phyloP scores from a whole-genome alignment of 2,888 invertebrate species.

The Agrotis clavis region DNA sequence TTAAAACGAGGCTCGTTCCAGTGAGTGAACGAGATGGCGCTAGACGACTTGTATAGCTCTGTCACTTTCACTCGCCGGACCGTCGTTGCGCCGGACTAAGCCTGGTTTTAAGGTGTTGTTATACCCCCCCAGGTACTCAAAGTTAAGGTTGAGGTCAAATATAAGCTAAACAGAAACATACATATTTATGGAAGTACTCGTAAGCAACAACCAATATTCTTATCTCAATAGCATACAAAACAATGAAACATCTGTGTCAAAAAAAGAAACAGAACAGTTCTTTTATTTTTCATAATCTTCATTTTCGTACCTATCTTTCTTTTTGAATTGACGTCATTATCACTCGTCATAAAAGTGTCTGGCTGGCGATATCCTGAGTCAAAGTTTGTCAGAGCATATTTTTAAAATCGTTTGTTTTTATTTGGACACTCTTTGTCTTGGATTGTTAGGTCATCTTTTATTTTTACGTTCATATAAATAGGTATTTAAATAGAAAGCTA shows the following conservation, averaged over 20 bases:
- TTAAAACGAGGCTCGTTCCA: no score
- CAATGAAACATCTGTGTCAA: conserved; percentile 40
- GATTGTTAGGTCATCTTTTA: conserved; percentile 17
- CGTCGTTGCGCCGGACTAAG: no score
- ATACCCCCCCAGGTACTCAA: not conserved
- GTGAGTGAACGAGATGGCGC: no score
- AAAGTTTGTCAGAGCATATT: conserved; percentile 17
- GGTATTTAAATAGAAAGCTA: not conserved
- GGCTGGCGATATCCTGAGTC: conserved; percentile 30
- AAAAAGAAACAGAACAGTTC: conserved; percentile 10
- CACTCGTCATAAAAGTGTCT: conserved; percentile 36
- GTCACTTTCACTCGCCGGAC: no score
- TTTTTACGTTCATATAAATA: conserved; percentile 13
- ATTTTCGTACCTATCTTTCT: conserved; percentile 33
- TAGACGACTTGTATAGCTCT: no score
- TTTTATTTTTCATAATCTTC: conserved; percentile 28
- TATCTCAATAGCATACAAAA: conserved; percentile 22
- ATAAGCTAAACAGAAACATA: not conserved
- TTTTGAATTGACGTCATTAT: conserved; percentile 43
- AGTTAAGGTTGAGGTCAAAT: not conserved
- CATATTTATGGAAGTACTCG: not conserved
- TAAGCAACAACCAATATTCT: not conserved
- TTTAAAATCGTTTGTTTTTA: conserved; percentile 15
- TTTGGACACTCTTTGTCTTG: conserved; percentile 41
- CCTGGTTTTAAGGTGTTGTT: not conserved